Conservation (phyloP, 2,113 vertebrate genomes). For the Morone saxatilis region DNA sequence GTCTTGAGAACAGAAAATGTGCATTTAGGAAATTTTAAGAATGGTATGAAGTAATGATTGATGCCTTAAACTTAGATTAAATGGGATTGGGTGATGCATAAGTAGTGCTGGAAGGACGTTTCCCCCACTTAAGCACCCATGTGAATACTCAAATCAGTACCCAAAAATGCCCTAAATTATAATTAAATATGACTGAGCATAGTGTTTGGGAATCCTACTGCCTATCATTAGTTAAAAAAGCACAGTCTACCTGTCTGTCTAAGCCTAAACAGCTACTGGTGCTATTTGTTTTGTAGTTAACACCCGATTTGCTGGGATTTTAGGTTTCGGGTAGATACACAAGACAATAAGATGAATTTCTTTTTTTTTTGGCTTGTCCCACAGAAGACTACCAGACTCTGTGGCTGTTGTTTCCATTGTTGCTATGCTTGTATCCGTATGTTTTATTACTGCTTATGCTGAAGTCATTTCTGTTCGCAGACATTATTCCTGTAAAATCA, state of each 20-base stretch:
- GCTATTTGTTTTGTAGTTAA: constrained; percentile 17
- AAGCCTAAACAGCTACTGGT: background rate
- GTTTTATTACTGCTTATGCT: constrained; percentile 5
- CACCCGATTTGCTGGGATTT: background rate
- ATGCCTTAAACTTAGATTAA: constrained; percentile 47
- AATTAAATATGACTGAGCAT: constrained; percentile 38
- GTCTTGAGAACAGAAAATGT: constrained; percentile 17
- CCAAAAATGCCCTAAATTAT: constrained; percentile 37
- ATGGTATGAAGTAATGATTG: constrained; percentile 42
- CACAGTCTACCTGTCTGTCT: background rate
- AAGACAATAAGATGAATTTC: background rate
- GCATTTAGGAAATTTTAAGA: constrained; percentile 21
- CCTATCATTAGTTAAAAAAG: background rate
- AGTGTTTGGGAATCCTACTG: constrained; percentile 36
- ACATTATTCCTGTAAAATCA: constrained; percentile 5
- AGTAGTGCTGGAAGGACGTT: constrained; percentile 18
- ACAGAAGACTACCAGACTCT: background rate
- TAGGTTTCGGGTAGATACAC: background rate
- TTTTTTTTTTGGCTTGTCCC: background rate
- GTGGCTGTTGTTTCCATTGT: background rate
- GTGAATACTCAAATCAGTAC: constrained; percentile 24
- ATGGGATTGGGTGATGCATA: constrained; percentile 32
- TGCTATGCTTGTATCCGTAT: background rate
- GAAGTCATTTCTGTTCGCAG: constrained; percentile 5
- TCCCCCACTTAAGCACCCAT: constrained; percentile 22